These are phyloP conservation scores for Melikaiella ostensackeni DNA, from an alignment of 2,888 invertebrate genomes.

Conservation along the genomic window DNA sequence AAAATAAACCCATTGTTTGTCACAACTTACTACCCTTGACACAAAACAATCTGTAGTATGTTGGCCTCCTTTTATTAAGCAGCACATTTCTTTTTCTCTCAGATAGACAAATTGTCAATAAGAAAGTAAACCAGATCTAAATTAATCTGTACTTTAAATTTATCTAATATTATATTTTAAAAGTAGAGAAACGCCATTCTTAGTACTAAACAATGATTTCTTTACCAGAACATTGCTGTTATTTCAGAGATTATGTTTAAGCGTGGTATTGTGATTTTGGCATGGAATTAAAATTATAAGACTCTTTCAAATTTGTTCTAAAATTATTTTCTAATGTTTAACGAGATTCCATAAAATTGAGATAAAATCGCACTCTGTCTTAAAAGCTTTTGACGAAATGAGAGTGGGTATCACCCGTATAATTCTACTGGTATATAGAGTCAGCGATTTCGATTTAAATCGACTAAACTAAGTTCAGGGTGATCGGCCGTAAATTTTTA, in stretches of 20 bases:
- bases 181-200: too few species aligned
- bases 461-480: background rate
- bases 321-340: too few species aligned
- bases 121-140: background rate
- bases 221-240: too few species aligned
- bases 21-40: background rate
- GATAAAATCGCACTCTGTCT: background rate
- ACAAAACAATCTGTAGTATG: conserved; percentile 9
- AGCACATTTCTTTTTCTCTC: background rate
- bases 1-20: background rate
- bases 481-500: conserved; percentile 6
- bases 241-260: too few species aligned
- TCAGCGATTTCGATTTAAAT: conserved; percentile 12
- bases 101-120: background rate
- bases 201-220: too few species aligned
- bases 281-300: too few species aligned
- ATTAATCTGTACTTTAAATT: background rate
- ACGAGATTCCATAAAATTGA: background rate
- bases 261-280: too few species aligned
- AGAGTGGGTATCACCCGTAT: background rate
- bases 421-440: background rate
- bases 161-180: background rate
- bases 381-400: background rate
- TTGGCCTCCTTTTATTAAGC: background rate
- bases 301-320: too few species aligned